Base-by-base conservation (phyloP, 2,113 vertebrate species). In the Misgurnus mizolepis region DNA sequence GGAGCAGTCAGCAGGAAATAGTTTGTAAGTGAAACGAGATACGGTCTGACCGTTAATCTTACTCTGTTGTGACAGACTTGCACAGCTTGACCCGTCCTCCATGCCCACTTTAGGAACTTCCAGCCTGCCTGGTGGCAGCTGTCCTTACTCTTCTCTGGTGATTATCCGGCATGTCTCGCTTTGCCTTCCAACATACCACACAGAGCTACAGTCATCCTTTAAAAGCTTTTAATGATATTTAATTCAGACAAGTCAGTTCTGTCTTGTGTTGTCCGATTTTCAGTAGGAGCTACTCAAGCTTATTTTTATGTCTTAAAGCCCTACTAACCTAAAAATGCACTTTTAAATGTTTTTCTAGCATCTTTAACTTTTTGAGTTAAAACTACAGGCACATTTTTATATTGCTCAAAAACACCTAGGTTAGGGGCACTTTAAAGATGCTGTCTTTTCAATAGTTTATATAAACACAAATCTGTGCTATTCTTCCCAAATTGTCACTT, bases 61-160 rank as follows among this genome's bases (percentile, higher is more conserved):
- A 41, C 77, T 82, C 79, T 34, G 45, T 27, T 50, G 82, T 78
- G 86, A 86, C 84, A 85, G 86, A 85, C 85, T 73, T 61, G 56
- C 84, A 34, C 82, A 83, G 83, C 76, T 18, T 27, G 83, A 65
- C n/a, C 22, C 4, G 34, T 60, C 60, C n/a, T 83, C 45, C 40
- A 41, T 82, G 81, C 81, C 81, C 80, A 80, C 80, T 50, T 53
- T 7, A 65, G 64, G 47, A 72, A 65, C 60, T 9, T 27, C 55
- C 15, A 49, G 83, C 15, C 77, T 78, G 79, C 53, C 74, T 27
- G 47, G 76, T 79, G 79, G 70, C 87, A 88, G 81, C 87, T 88
- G 84, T 72, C 86, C 72, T 50, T 78, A 68, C 81, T 78, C 73
- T 47, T 80, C 69, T 82, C 58, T 17, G 67, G 53, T 78, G 73